phyloP scores from a whole-genome alignment of 1,140 invertebrate species.

The Drosophila novamexicana region DNA sequence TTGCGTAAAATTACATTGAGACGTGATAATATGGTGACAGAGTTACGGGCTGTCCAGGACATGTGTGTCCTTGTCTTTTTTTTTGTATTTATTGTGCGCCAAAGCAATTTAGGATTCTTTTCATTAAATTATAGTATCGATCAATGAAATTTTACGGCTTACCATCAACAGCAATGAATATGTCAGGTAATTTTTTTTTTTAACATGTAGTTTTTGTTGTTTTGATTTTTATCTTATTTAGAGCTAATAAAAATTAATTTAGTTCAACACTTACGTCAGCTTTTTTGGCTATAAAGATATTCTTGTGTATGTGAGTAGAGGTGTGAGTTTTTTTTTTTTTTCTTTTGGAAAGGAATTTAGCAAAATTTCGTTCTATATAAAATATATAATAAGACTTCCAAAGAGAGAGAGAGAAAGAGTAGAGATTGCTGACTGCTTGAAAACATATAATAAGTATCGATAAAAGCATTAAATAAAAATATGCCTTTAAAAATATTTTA shows the following conservation, averaged over 20 bases:
- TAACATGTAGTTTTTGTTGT: conserved; percentile 39
- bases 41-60: conserved; percentile 7
- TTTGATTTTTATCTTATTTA: conserved; percentile 46
- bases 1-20: conserved; percentile 71
- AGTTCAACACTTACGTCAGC: conserved; percentile 83
- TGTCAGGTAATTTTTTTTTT: conserved; percentile 24
- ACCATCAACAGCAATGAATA: conserved; percentile 56
- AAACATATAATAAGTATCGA: conserved; percentile 57
- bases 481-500: conserved; percentile 18
- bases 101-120: conserved; percentile 6
- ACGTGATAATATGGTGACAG: conserved; percentile 15
- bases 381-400: conserved; percentile 58
- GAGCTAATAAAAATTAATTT: conserved; percentile 75
- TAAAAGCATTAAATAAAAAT: conserved; percentile 63
- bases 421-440: conserved; percentile 67
- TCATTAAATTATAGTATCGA: conserved; percentile 26
- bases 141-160: conserved; percentile 74
- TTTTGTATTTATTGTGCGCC: conserved; percentile 5
- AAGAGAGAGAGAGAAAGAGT: conserved; percentile 47
- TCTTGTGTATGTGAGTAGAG: conserved; percentile 36
- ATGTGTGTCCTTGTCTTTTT: conserved; percentile 1
- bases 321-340: conserved; percentile 9
- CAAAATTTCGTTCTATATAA: conserved; percentile 84
- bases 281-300: conserved; percentile 48
- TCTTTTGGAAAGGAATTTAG: conserved; percentile 69